These are phyloP conservation scores for Tortricodes alternella DNA, from an alignment of 2,888 invertebrate species.

Conservation along the genomic window DNA sequence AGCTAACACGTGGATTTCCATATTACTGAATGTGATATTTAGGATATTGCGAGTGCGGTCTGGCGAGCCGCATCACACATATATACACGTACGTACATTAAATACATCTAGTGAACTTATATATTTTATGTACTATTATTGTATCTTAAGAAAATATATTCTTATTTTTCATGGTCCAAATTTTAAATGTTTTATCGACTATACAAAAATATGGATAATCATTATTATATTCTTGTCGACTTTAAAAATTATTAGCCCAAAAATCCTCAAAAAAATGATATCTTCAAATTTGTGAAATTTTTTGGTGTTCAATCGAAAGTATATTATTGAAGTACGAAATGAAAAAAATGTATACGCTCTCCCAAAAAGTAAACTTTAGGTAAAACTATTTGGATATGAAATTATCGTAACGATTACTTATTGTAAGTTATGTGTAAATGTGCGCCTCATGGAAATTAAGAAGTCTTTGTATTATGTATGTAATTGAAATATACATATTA, in stretches of 20 bases:
- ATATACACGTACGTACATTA: slow-evolving; percentile 73
- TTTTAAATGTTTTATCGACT: slow-evolving; percentile 83
- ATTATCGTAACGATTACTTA: slow-evolving; percentile 74
- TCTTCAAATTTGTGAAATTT: slow-evolving; percentile 80
- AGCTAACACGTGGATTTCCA: slow-evolving; percentile 82
- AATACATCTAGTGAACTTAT: slow-evolving; percentile 80
- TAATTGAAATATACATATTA: slow-evolving; percentile 78
- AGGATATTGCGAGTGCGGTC: slow-evolving; percentile 80
- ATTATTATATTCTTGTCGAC: slow-evolving; percentile 81
- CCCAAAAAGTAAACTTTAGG: slow-evolving; percentile 73
- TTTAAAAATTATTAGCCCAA: slow-evolving; percentile 77
- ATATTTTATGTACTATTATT: slow-evolving; percentile 83
- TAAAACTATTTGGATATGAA: slow-evolving; percentile 80
- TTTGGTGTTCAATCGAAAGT: slow-evolving; percentile 81
- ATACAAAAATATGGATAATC: slow-evolving; percentile 82
- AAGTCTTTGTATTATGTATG: slow-evolving; percentile 81
- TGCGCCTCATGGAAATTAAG: slow-evolving; percentile 79
- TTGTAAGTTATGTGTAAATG: slow-evolving; percentile 78
- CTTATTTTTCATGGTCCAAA: slow-evolving; percentile 84
- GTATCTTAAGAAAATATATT: slow-evolving; percentile 82
- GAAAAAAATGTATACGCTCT: slow-evolving; percentile 82
- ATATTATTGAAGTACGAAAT: slow-evolving; percentile 73
- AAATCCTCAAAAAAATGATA: slow-evolving; percentile 74
- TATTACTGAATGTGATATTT: slow-evolving; percentile 84
- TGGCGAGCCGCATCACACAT: slow-evolving; percentile 53